phyloP scores from a whole-genome alignment of 2,888 invertebrate species.

The Bugula neritina region DNA sequence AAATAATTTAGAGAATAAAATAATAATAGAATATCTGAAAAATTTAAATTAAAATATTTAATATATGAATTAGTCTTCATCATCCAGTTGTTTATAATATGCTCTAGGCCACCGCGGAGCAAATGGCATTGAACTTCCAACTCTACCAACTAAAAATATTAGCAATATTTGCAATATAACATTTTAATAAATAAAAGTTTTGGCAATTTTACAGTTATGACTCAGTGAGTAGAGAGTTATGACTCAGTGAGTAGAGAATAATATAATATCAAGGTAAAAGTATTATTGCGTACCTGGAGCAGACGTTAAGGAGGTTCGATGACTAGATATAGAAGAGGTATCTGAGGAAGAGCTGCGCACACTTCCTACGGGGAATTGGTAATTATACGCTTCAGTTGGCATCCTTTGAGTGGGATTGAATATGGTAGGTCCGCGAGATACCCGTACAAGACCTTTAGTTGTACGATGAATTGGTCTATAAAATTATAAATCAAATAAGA shows the following conservation, averaged over 20 bases:
- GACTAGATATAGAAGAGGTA: background rate
- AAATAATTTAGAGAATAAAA: too few species aligned
- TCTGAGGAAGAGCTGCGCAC: background rate
- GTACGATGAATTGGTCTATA: background rate
- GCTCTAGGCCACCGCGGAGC: conserved; percentile 19
- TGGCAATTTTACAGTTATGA: too few species aligned
- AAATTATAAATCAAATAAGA: too few species aligned
- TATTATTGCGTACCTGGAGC: background rate
- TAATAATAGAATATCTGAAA: too few species aligned
- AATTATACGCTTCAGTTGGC: conserved; percentile 12
- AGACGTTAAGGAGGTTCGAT: background rate
- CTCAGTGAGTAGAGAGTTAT: too few species aligned
- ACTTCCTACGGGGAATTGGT: conserved; percentile 19
- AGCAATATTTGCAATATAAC: too few species aligned
- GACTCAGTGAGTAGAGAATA: too few species aligned
- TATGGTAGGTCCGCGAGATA: conserved; percentile 7
- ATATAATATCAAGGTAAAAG: too few species aligned
- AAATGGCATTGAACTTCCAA: background rate
- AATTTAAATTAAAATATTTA: too few species aligned
- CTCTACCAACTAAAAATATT: conserved; percentile 12
- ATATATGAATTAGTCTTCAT: background rate
- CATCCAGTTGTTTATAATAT: conserved; percentile 9
- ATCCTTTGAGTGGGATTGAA: background rate
- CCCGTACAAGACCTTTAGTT: background rate
- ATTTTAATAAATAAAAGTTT: too few species aligned